Conservation (phyloP, 2,888 invertebrate genomes). For the Nomada ruficornis region DNA sequence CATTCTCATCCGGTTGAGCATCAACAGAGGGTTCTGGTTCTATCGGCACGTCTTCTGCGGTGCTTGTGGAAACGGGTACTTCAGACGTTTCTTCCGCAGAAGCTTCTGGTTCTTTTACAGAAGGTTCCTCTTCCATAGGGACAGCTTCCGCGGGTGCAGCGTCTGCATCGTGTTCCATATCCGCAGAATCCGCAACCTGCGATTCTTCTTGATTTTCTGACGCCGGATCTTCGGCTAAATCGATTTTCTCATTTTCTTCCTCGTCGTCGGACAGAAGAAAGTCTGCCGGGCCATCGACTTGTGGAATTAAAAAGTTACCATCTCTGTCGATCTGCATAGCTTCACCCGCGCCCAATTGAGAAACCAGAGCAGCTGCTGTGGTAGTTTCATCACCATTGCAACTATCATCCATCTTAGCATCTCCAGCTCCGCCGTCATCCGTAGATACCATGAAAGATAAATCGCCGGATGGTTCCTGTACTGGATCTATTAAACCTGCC, state of each 20-base stretch:
- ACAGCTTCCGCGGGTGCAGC: conserved; percentile 59
- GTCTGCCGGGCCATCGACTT: conserved; percentile 81
- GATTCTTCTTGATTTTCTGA: conserved; percentile 50
- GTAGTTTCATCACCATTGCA: conserved; percentile 82
- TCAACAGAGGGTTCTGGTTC: conserved; percentile 51
- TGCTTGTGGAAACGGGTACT: conserved; percentile 54
- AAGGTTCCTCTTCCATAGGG: conserved; percentile 41
- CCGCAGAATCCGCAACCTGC: conserved; percentile 53
- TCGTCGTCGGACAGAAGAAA: conserved; percentile 78
- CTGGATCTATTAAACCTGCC: conserved; percentile 87
- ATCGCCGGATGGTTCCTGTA: conserved; percentile 81
- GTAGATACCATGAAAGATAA: conserved; percentile 82
- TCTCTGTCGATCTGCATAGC: conserved; percentile 82
- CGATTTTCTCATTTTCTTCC: conserved; percentile 70
- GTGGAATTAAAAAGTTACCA: conserved; percentile 82
- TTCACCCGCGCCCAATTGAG: conserved; percentile 77
- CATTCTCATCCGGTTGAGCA: conserved; percentile 36
- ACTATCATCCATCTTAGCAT: conserved; percentile 80
- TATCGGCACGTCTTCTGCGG: conserved; percentile 41
- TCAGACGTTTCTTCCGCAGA: conserved; percentile 69
- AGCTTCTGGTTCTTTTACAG: conserved; percentile 70
- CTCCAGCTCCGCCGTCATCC: conserved; percentile 75
- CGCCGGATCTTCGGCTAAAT: conserved; percentile 62
- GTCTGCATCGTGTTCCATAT: conserved; percentile 70
- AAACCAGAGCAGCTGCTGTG: conserved; percentile 75